These are phyloP conservation scores for Urophycis tenuis DNA, from an alignment of 2,797 vertebrate species.

Conservation along the genomic window DNA sequence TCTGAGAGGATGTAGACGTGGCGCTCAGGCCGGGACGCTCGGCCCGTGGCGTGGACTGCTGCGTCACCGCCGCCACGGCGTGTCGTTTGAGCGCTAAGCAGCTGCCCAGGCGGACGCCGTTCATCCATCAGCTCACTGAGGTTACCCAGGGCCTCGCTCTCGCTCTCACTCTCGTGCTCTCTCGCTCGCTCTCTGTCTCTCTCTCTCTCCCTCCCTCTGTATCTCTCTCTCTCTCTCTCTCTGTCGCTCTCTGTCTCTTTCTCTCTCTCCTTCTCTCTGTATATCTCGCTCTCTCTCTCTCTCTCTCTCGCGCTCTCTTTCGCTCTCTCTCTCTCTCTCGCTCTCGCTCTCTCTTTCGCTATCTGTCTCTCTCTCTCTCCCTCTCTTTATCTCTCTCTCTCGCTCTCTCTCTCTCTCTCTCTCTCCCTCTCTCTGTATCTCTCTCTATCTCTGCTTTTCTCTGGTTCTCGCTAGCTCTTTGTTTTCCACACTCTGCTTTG, in stretches of 20 bases:
- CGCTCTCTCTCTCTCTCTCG: slow-evolving; percentile 11
- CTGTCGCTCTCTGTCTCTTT: slow-evolving; percentile 19
- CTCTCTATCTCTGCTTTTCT: not conserved
- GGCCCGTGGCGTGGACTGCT: slow-evolving; percentile 7
- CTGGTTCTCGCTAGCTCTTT: not conserved
- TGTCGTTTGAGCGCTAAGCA: slow-evolving; percentile 35
- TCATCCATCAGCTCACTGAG: slow-evolving; percentile 52
- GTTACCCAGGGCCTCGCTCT: slow-evolving; percentile 14
- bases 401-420: not conserved
- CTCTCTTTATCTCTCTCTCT: slow-evolving; percentile 12
- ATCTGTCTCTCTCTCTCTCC: not conserved
- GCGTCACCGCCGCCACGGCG: slow-evolving; percentile 16
- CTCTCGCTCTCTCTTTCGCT: slow-evolving; percentile 11
- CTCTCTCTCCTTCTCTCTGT: not conserved
- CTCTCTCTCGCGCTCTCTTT: slow-evolving; percentile 11
- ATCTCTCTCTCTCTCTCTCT: slow-evolving; percentile 8
- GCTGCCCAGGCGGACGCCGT: slow-evolving; percentile 28
- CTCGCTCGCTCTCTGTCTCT: slow-evolving; percentile 1
- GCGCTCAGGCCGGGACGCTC: slow-evolving; percentile 5
- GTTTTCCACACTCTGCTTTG: not conserved
- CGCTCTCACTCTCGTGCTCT: too few species aligned
- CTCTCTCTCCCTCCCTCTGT: slow-evolving; percentile 12
- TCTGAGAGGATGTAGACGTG: slow-evolving; percentile 18
- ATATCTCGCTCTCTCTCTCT: slow-evolving; percentile 10
- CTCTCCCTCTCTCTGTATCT: slow-evolving; percentile 5